Percentiles rank a stretch among this genome's conserved stretches.
phyloP scores from a whole-genome alignment of 1,140 invertebrate genomes.

The Nephotettix cincticeps region DNA sequence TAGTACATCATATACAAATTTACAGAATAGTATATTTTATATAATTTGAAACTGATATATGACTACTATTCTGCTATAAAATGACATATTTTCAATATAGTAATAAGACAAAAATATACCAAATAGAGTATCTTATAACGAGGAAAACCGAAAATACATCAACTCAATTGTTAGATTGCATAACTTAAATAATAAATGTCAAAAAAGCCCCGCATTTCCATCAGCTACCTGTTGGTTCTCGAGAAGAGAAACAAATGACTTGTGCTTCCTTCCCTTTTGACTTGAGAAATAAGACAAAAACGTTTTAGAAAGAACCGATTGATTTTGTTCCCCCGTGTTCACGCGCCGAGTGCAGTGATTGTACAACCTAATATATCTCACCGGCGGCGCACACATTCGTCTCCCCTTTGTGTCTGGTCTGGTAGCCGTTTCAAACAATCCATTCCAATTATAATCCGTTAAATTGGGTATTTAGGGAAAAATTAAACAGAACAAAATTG shows the following conservation, averaged over 20 bases:
- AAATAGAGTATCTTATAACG: background rate
- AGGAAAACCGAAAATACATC: background rate
- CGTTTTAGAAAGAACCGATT: constrained; percentile 9
- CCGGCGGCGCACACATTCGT: background rate
- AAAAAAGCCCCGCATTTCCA: too few species aligned
- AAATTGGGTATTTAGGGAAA: too few species aligned
- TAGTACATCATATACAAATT: background rate
- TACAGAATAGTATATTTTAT: background rate
- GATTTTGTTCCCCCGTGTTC: constrained; percentile 7
- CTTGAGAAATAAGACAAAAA: constrained; percentile 2
- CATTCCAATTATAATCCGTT: too few species aligned
- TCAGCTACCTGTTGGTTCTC: background rate
- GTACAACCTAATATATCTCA: background rate
- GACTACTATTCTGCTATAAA: background rate
- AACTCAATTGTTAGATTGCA: background rate
- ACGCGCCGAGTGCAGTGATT: background rate
- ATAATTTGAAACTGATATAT: background rate
- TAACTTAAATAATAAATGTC: background rate
- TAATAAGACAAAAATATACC: background rate
- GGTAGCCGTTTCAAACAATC: too few species aligned
- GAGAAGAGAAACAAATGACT: background rate
- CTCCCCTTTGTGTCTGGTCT: background rate
- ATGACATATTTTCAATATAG: background rate
- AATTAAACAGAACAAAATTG: too few species aligned
- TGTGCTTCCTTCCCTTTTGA: background rate